Base-by-base conservation (phyloP, 1,140 invertebrate species). In the Ceratitis capitata region DNA sequence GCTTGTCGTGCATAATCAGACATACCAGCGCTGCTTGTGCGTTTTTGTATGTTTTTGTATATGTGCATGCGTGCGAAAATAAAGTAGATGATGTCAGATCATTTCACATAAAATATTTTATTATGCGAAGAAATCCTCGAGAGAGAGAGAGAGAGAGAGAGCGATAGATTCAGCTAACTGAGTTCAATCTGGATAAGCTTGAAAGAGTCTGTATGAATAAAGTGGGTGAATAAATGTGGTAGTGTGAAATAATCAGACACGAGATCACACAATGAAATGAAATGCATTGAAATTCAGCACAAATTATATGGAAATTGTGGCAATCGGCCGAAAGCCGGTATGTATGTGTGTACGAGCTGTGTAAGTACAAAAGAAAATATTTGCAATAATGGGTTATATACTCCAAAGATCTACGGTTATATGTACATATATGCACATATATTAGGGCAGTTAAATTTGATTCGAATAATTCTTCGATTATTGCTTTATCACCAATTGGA, bases 291-390 rank as follows among this genome's bases (percentile, higher is more conserved):
- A 47, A 78, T 42, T 78, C 69, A 78, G 10, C 39, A 26, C n/a
- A 78, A 78, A 74, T 78, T 78, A 53, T 53, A 83, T 53, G 53
- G 53, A 53, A 83, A 83, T 83, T 83, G 82, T 83, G 82, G 29
- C 53, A 49, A 53, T 83, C 82, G 23, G 49, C 47, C 49, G 14
- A n/a, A 78, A 19, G 35, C 7, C n/a, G n/a, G 14, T 39, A 6
- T 78, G 69, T 26, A 39, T 45, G 69, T 45, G 39, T 35, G 29
- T 32, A 1, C 14, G 6, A 16, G 35, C 14, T 9, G 16, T n/a
- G 32, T 69, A 35, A 83, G 42, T 49, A 39, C 53, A n/a, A 83
- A 58, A 32, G 82, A 53, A 83, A 83, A 83, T 78, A 78, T 78
- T 74, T 78, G n/a, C 69, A 78, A 9, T 39, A 78, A 42, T 45